These are phyloP conservation scores for Thaumatotibia leucotreta DNA, from an alignment of 1,140 invertebrate species.

Conservation along the genomic window DNA sequence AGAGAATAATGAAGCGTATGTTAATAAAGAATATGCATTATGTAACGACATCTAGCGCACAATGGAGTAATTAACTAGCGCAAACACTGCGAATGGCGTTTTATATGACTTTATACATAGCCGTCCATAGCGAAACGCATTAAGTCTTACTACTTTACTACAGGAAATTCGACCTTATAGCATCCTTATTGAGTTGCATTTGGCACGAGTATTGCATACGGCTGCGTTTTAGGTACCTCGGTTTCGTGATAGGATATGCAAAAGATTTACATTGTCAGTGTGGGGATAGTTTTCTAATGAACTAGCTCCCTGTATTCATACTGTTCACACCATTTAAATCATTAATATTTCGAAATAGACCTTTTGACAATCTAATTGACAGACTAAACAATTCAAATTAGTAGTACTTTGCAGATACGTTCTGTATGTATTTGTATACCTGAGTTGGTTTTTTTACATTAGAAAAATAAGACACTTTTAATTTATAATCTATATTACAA, in stretches of 20 bases:
- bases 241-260: neutral
- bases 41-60: conserved; percentile 12
- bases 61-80: conserved; percentile 13
- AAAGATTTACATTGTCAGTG: neutral
- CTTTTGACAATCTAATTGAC: no score
- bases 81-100: conserved; percentile 3
- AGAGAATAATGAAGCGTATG: conserved; percentile 5
- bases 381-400: no score
- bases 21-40: conserved; percentile 13
- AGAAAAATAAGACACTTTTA: no score
- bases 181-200: neutral
- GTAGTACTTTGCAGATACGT: no score
- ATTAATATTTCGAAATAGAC: no score
- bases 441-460: no score
- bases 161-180: neutral
- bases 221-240: neutral
- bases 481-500: no score
- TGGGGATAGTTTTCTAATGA: neutral
- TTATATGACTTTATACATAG: conserved; percentile 1
- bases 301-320: no score
- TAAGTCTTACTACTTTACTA: neutral
- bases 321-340: no score
- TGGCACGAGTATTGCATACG: no score
- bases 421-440: no score
- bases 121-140: neutral